phyloP scores from a whole-genome alignment of 2,113 vertebrate species.

The Ammodytes marinus region DNA sequence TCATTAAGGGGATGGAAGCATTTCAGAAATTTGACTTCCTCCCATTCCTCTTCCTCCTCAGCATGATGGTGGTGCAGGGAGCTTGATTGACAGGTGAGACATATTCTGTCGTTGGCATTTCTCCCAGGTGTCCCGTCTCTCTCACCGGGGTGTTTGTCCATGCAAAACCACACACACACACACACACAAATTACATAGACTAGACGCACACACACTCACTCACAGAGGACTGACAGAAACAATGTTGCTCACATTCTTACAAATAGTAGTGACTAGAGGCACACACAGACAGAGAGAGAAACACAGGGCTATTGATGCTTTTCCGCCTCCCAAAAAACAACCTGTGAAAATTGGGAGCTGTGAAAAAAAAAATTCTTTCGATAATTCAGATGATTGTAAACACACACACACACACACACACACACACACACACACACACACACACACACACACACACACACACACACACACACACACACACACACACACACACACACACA shows the following conservation, averaged over 20 bases:
- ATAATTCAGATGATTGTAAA: constrained; percentile 6
- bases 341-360: constrained; percentile 21
- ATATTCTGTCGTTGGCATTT: constrained; percentile 60
- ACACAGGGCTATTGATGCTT: constrained; percentile 33
- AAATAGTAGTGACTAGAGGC: constrained; percentile 12
- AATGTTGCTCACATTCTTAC: constrained; percentile 5
- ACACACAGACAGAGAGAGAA: too few species aligned
- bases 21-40: constrained; percentile 12
- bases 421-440: not conserved
- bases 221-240: constrained; percentile 29
- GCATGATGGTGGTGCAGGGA: constrained; percentile 34
- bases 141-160: constrained; percentile 24
- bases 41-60: constrained; percentile 41
- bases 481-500: not conserved
- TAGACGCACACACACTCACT: constrained; percentile 16
- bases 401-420: not conserved
- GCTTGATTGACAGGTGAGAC: constrained; percentile 79
- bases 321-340: constrained; percentile 45
- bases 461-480: not conserved
- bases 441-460: not conserved
- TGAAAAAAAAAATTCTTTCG: constrained; percentile 31
- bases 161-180: not conserved
- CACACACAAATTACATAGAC: constrained; percentile 10
- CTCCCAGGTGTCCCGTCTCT: constrained; percentile 69
- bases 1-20: constrained; percentile 76